These are phyloP conservation scores for Catamblyrhynchus diadema DNA, from an alignment of 2,797 vertebrate genomes.

Conservation along the genomic window DNA sequence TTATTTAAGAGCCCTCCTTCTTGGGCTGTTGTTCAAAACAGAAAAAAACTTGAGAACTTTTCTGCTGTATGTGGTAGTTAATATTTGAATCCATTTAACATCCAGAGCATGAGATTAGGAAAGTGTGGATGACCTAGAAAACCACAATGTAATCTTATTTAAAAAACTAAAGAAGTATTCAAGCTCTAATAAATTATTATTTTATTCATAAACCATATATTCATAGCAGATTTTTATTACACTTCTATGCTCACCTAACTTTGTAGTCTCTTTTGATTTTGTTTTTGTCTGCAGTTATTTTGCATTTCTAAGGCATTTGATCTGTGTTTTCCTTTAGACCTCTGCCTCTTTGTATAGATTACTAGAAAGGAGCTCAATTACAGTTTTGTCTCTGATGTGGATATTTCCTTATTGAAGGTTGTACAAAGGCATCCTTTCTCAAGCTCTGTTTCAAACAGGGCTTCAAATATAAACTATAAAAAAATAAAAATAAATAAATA, in stretches of 20 bases:
- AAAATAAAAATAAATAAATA: background rate
- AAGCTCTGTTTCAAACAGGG: background rate
- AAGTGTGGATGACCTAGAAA: background rate
- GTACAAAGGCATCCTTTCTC: slow-evolving; percentile 22
- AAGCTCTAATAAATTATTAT: background rate
- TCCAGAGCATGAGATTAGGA: background rate
- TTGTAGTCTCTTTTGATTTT: slow-evolving; percentile 31
- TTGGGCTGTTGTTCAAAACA: background rate
- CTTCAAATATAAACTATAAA: background rate
- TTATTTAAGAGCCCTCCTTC: background rate
- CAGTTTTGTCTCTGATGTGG: slow-evolving; percentile 46
- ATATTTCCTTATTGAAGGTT: slow-evolving; percentile 32
- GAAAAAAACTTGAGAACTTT: background rate
- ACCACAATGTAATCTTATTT: background rate
- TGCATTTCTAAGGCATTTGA: slow-evolving; percentile 35
- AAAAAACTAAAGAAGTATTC: background rate
- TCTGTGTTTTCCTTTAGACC: slow-evolving; percentile 32
- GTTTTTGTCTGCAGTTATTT: slow-evolving; percentile 20
- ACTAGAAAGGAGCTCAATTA: slow-evolving; percentile 33
- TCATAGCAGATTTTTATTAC: background rate
- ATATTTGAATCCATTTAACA: background rate
- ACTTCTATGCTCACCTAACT: background rate
- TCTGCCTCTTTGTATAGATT: slow-evolving; percentile 16
- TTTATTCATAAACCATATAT: background rate
- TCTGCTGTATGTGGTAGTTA: background rate